Evolutionary conservation across 2,113 vertebrate species (phyloP), one percentile per base, ranked within the genome.

Genomic region (Thomomys bottae): DNA sequence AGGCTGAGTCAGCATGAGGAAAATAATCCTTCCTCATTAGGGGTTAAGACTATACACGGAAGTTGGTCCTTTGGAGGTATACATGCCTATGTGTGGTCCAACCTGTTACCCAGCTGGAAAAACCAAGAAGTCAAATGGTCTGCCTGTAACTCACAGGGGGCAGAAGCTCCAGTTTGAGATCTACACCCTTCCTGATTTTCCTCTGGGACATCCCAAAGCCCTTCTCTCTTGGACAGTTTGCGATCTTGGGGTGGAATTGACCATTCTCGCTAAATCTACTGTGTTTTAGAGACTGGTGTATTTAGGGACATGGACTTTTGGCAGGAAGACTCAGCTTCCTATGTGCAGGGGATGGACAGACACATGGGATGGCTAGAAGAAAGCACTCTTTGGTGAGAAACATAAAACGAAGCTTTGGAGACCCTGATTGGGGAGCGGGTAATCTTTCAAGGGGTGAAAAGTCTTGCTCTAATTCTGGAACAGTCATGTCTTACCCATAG

Each of bases 1-100:
- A 45, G 84, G 21, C 81, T 81, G 76, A 88, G 63, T 92, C 63
- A 87, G n/a, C 17, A 3, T 57, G 83, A 75, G 77, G 64, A 73
- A 93, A 87, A 79, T 71, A 61, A 11, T 57, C 21, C 67, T 87
- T 89, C 63, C 76, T 73, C 32, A 2, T 87, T 83, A 15, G 24
- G 40, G 21, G 32, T 87, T 73, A 49, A 80, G 38, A 36, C 5
- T 64, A 72, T 78, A 70, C 28, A 3, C 3, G 8, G 34, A 67
- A 59, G 15, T 38, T 61, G 36, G 11, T 40, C 42, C 26, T 32
- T 11, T 12, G 67, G 68, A 88, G 54, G 66, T 26, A 34, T 91
- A 34, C 40, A 6, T 26, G 75, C 34, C 8, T n/a, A 34, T 78
- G 78, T 84, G 84, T 88, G 72, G 84, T 88, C 78, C 70, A 72